Evolutionary conservation across 2,113 vertebrate species (phyloP).

Genomic region (Varanus komodoensis): DNA sequence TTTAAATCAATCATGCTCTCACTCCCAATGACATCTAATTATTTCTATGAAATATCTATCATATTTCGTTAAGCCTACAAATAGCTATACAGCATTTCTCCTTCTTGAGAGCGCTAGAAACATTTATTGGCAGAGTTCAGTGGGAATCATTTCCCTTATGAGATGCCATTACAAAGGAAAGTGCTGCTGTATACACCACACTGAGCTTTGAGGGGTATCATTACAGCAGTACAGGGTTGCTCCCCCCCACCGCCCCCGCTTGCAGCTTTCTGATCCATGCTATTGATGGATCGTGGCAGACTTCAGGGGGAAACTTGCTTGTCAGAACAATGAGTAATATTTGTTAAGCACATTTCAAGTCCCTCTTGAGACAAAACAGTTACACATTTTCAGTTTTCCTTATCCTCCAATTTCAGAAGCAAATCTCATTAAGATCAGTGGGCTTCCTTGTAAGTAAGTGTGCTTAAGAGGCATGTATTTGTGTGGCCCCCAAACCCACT

Average conservation of each 20-base stretch:
- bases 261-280: neutral
- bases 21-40: neutral
- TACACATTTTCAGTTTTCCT: neutral
- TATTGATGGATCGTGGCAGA: slow-evolving; percentile 35
- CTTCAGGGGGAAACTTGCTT: slow-evolving; percentile 42
- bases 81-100: neutral
- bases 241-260: neutral
- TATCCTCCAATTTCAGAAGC: neutral
- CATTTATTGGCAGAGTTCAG: neutral
- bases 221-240: neutral
- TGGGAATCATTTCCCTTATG: slow-evolving; percentile 8
- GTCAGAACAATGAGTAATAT: slow-evolving; percentile 40
- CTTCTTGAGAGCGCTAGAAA: neutral
- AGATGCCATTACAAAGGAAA: slow-evolving; percentile 4
- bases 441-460: neutral
- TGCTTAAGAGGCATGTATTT: neutral
- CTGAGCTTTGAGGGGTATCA: neutral
- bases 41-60: neutral
- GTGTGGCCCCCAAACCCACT: neutral
- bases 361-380: neutral
- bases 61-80: slow-evolving; percentile 31
- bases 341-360: neutral
- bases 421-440: neutral
- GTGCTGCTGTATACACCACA: neutral
- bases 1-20: neutral